Evolutionary conservation across 2,113 vertebrate species (phyloP).

Genomic region (Electrona antarctica): DNA sequence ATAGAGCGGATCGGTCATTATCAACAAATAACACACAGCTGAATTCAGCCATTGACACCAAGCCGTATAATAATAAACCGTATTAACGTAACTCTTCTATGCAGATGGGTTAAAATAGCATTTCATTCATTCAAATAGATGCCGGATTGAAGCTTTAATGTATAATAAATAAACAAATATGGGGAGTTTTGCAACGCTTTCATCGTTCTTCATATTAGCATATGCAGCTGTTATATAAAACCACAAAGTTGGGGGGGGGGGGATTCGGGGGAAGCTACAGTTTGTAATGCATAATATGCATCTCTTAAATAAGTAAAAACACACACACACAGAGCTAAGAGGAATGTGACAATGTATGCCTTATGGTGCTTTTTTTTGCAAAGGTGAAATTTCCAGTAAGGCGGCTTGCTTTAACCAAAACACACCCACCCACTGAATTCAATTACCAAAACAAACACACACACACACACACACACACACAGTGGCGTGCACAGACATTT

Average conservation of each 20-base stretch:
- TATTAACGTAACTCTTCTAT: too few relatives aligned
- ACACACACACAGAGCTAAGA: not conserved
- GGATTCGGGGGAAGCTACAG: not conserved
- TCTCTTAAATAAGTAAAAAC: not conserved
- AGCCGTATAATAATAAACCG: too few relatives aligned
- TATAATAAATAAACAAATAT: not conserved
- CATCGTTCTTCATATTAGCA: not conserved
- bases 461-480: constrained; percentile 76
- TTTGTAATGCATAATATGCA: not conserved
- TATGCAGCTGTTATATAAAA: not conserved
- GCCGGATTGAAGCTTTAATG: not conserved
- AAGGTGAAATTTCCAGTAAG: not conserved
- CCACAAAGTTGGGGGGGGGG: not conserved
- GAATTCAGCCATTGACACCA: too few relatives aligned
- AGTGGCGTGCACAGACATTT: constrained; percentile 86
- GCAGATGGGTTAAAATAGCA: too few relatives aligned
- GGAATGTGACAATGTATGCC: not conserved
- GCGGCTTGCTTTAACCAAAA: not conserved
- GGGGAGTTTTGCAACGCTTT: constrained; percentile 12
- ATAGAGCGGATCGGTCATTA: too few relatives aligned
- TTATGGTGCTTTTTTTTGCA: constrained; percentile 3
- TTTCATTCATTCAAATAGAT: too few relatives aligned
- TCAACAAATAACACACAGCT: too few relatives aligned
- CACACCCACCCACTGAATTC: not conserved
- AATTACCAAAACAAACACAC: not conserved